Evolutionary conservation across 1,140 invertebrate genomes (phyloP).

Genomic region (Brachionus manjavacas): DNA sequence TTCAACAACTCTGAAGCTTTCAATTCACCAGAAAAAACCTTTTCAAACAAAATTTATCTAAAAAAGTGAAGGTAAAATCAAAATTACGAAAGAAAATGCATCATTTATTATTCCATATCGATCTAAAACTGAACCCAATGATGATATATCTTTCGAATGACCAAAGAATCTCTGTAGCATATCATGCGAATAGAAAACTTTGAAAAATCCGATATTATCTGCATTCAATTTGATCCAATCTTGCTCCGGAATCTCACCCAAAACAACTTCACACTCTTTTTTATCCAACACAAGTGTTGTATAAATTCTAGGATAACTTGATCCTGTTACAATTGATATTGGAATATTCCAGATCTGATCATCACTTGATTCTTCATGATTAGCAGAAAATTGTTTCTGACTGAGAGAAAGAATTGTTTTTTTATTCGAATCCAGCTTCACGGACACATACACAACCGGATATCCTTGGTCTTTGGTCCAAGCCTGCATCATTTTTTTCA

Average conservation of each 20-base stretch:
- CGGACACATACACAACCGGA: constrained; percentile 58
- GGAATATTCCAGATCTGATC: constrained; percentile 75
- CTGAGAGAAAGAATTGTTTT: background rate
- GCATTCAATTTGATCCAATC: constrained; percentile 42
- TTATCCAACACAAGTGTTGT: background rate
- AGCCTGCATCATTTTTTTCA: constrained; percentile 82
- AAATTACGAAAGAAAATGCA: constrained; percentile 27
- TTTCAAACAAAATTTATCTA: background rate
- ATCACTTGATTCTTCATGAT: constrained; percentile 43
- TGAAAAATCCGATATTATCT: constrained; percentile 28
- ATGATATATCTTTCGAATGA: background rate
- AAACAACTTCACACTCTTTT: background rate
- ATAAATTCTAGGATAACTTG: background rate
- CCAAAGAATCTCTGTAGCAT: background rate
- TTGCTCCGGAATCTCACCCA: background rate
- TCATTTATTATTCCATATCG: constrained; percentile 25
- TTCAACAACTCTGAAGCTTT: constrained; percentile 50
- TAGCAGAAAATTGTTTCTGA: background rate
- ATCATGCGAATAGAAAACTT: background rate
- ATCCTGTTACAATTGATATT: background rate
- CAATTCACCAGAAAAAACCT: background rate
- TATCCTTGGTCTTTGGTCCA: constrained; percentile 79
- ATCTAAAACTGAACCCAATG: background rate
- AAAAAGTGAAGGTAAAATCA: background rate
- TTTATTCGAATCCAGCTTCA: constrained; percentile 59